A percentile compares a stretch with the other conserved stretches of the same genome.
phyloP scores from a whole-genome alignment of 2,797 vertebrate species.

The Rhinogobio ventralis region DNA sequence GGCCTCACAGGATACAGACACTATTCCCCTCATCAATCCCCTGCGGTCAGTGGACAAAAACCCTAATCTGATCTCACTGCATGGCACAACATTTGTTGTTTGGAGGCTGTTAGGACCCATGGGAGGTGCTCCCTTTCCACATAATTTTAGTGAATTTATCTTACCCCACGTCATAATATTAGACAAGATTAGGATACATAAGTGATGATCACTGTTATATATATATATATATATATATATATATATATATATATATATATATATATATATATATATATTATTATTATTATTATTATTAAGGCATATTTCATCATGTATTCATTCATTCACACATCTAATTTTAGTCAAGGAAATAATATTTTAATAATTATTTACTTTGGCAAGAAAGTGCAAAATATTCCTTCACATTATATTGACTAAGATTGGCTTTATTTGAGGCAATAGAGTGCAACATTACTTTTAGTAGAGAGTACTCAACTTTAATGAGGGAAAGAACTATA shows the following conservation, averaged over 20 bases:
- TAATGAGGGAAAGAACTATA: not conserved
- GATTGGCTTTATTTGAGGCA: not conserved
- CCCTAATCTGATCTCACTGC: constrained; percentile 12
- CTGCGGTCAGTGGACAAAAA: constrained; percentile 34
- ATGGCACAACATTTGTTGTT: constrained; percentile 37
- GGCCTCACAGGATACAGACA: constrained; percentile 39
- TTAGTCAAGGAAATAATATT: not conserved
- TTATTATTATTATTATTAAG: too few relatives aligned
- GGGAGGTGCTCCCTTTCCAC: constrained; percentile 16
- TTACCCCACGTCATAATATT: not conserved
- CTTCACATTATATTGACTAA: not conserved
- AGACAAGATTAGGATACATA: not conserved
- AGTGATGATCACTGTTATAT: too few relatives aligned
- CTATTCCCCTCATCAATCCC: constrained; percentile 10
- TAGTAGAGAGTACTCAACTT: not conserved
- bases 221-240: too few relatives aligned
- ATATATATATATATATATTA: too few relatives aligned
- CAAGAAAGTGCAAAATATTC: not conserved
- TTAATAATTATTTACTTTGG: not conserved
- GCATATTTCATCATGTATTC: too few relatives aligned
- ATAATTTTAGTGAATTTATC: constrained; percentile 20
- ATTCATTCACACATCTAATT: too few relatives aligned
- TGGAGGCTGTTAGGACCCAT: constrained; percentile 11
- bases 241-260: too few relatives aligned
- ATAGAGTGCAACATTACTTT: not conserved